These are phyloP conservation scores for Allolobophora icterica DNA, from an alignment of 2,888 invertebrate species.

Conservation along the genomic window DNA sequence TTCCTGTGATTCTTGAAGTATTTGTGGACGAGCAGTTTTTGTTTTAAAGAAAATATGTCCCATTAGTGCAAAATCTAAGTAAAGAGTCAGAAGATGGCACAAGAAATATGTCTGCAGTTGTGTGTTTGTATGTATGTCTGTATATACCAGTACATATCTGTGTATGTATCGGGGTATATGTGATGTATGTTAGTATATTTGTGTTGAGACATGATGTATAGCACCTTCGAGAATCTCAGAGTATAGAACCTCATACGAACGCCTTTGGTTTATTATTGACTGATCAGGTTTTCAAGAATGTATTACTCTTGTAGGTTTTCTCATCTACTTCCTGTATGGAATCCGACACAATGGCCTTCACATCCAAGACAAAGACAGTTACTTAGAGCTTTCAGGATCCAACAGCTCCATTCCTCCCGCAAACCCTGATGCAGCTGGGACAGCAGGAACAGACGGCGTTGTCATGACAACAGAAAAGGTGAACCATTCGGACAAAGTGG, in stretches of 20 bases:
- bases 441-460: neutral
- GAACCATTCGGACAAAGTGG: neutral
- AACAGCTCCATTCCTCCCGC: neutral
- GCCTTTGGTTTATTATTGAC: neutral
- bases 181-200: neutral
- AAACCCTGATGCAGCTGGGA: neutral
- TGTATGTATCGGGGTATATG: neutral
- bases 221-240: neutral
- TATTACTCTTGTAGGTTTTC: constrained; percentile 29
- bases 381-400: constrained; percentile 21
- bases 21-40: neutral
- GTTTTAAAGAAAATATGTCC: neutral
- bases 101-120: neutral
- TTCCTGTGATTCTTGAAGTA: too few species aligned
- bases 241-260: neutral
- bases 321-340: constrained; percentile 38
- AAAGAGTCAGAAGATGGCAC: too few species aligned
- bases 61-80: neutral
- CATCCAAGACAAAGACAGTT: constrained; percentile 19
- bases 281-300: neutral
- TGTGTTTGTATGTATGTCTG: neutral
- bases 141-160: neutral
- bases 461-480: constrained; percentile 19
- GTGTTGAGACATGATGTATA: neutral
- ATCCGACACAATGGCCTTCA: constrained; percentile 34